Evolutionary conservation across 2,888 invertebrate genomes (phyloP).

Genomic region (Chaitophorus viminalis): DNA sequence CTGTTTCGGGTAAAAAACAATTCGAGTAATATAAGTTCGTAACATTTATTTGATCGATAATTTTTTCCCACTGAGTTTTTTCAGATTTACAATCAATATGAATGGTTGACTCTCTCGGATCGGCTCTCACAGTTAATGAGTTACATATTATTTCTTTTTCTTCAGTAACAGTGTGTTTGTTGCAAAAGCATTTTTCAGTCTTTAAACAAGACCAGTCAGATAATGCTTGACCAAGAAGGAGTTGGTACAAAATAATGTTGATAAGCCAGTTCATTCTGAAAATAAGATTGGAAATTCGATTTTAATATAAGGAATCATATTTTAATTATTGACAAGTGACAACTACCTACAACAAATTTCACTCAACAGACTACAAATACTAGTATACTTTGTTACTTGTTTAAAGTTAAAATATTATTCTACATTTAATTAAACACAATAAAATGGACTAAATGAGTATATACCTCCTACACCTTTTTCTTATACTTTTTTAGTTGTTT

Average conservation of each 20-base stretch:
- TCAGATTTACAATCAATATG: conserved; percentile 29
- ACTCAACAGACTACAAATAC: too few relatives aligned
- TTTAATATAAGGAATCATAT: neutral
- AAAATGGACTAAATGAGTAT: too few relatives aligned
- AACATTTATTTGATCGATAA: conserved; percentile 19
- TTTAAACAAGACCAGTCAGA: conserved; percentile 16
- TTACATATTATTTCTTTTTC: conserved; percentile 38
- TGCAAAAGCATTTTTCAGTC: conserved; percentile 26
- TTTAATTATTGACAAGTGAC: neutral
- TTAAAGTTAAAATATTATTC: too few relatives aligned
- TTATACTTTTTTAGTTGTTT: too few relatives aligned
- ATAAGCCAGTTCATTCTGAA: conserved; percentile 53
- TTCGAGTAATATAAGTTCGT: conserved; percentile 17
- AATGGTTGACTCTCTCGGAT: conserved; percentile 14
- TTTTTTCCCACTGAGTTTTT: conserved; percentile 30
- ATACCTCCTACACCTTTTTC: too few relatives aligned
- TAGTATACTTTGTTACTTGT: too few relatives aligned
- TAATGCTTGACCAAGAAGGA: conserved; percentile 31
- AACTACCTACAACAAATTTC: too few relatives aligned
- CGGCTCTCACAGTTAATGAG: neutral
- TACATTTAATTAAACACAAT: too few relatives aligned
- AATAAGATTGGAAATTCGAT: neutral
- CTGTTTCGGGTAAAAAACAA: conserved; percentile 37
- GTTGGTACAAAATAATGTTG: conserved; percentile 22
- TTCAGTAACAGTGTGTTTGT: neutral